Base-by-base conservation (phyloP, 2,797 vertebrate species). In the Mus caroli region DNA sequence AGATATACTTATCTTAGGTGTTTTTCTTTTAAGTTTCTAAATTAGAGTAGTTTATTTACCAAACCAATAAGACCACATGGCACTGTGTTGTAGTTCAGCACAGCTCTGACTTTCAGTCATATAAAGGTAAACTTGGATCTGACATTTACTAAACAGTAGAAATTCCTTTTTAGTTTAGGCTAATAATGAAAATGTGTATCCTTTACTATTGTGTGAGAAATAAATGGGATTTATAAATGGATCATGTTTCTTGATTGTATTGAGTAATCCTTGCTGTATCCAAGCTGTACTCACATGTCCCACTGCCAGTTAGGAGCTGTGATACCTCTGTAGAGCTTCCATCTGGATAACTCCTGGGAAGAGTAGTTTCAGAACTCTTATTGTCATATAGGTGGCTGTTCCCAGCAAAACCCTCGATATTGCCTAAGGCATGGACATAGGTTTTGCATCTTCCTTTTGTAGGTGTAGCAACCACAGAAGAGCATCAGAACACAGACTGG, bases 121-220 rank as follows among this genome's bases (percentile, higher is more conserved):
- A 52, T 80, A 82, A 82, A 7, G 6, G 56, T 90, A 71, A 79
- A 52, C 58, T 88, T 19, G 34, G 1, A 50, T 83, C 19, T 67
- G 26, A 67, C 37, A 64, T 79, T 96, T 84, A 60, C 50, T 69
- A 58, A 84, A 78, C 12, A 60, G 5, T 87, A 73, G 9, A 73
- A 37, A 22, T 37, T 73, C 37, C 40, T 22, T 17, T 73, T 77
- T 71, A 77, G 69, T 56, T 91, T 50, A 77, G 34, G 9, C n/a
- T 95, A 93, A 71, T 95, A 93, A 71, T 91, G 46, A 84, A 56
- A n/a, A 58, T 79, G 50, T 13, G 71, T 90, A 34, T 46, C 17
- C 17, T 9, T 50, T 85, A 62, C 8, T 13, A 64, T 2, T 62
- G 37, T 62, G 14, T 43, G 24, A 28, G n/a, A 26, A 62, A 31